Base-by-base conservation (phyloP, 2,797 vertebrate species). In the Limosa lapponica region DNA sequence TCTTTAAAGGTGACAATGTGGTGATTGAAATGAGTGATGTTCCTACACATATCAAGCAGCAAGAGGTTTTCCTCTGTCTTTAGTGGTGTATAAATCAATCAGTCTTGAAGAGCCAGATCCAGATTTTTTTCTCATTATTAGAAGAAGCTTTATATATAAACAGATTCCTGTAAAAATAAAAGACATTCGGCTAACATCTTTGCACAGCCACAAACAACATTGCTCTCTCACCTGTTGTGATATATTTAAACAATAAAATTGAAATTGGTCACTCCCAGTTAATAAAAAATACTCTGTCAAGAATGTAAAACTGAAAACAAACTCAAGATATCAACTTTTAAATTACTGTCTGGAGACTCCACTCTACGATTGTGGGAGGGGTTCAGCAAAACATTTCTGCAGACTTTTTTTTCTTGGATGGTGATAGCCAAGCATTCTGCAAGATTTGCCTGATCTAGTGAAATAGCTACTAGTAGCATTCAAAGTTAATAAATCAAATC, bases 21-120 rank as follows among this genome's bases (percentile, higher is more conserved):
- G 71, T 93, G 83, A 90, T 62, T 79, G 83, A 94, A 93, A 82
- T 64, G 78, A 89, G 20, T 59, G 39, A 73, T 93, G 55, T 67
- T 91, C 41, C 52, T 65, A 46, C 18, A 77, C 24, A 81, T 61
- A 83, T 16, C 80, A 81, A 91, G 30, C 44, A 83, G 24, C 13
- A 46, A 80, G 18, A 89, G 11, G 14, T 7, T 93, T 95, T 83
- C 44, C 10, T 89, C 36, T 52, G 1, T 46, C 52, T 96, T 93
- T 59, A 83, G 41, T 43, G 52, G 28, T 67, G 34, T 30, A 81
- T 87, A 90, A 95, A 93, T 90, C 75, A 91, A 69, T 82, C 69
- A 79, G 36, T 30, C 51, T 51, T 75, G 19, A 46, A 77, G 17
- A 75, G 18, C 5, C 46, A 77, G 19, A 92, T 37, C 10, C 12